These are phyloP conservation scores for Rhea americana DNA, from an alignment of 2,113 vertebrate genomes.

Conservation along the genomic window DNA sequence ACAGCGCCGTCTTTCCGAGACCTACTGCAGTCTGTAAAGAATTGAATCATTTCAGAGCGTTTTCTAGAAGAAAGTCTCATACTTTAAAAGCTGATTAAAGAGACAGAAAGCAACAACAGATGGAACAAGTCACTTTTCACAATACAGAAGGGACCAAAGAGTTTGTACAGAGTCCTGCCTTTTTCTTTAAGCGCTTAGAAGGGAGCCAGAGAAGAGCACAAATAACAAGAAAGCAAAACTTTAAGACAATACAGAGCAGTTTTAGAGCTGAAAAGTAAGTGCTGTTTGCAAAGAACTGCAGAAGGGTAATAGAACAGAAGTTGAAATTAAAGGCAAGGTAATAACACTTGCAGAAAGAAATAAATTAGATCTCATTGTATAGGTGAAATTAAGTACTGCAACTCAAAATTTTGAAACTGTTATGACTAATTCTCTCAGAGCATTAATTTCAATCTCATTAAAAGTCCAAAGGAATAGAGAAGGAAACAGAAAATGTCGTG, in stretches of 20 bases:
- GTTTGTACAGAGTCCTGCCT: neutral
- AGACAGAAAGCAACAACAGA: neutral
- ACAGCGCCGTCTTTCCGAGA: neutral
- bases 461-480: neutral
- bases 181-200: neutral
- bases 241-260: neutral
- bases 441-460: neutral
- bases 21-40: neutral
- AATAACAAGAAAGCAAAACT: neutral
- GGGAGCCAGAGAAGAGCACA: neutral
- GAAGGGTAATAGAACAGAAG: constrained; percentile 4
- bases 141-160: neutral
- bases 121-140: neutral
- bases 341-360: neutral
- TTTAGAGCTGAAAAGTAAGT: neutral
- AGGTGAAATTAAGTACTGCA: constrained; percentile 3
- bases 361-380: neutral
- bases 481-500: neutral
- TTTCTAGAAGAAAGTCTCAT: neutral
- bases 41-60: neutral
- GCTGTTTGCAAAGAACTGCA: neutral
- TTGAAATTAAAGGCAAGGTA: constrained; percentile 16
- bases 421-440: neutral
- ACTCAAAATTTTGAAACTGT: neutral
- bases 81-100: neutral